Evolutionary conservation across 2,888 invertebrate species (phyloP).

Genomic region (Conomelus anceps): DNA sequence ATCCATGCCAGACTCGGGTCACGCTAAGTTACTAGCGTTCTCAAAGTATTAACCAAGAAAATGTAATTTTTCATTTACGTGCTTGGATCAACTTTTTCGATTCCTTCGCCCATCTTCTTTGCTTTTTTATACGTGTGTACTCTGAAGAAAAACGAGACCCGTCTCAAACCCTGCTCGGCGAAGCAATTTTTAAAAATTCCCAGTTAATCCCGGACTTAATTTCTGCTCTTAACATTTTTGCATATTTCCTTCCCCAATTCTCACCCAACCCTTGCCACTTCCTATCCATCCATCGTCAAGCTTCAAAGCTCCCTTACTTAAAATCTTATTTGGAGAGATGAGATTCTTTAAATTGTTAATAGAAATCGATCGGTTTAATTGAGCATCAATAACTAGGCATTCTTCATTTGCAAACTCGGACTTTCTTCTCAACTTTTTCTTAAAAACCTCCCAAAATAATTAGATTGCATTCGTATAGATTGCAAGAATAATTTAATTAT

Average conservation of each 20-base stretch:
- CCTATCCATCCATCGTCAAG: background rate
- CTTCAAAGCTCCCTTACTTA: conserved; percentile 2
- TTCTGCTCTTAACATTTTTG: conserved; percentile 35
- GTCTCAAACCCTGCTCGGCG: conserved; percentile 21
- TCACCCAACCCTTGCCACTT: background rate
- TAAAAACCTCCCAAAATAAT: no score
- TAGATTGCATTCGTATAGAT: no score
- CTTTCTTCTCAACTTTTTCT: no score
- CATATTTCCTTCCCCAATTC: conserved; percentile 21
- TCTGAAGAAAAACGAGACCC: conserved; percentile 24
- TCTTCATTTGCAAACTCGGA: no score
- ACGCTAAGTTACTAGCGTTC: conserved; percentile 23
- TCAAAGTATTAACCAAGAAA: conserved; percentile 34
- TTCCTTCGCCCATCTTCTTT: conserved; percentile 25
- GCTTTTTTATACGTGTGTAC: conserved; percentile 28
- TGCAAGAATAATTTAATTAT: no score
- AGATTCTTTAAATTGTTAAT: conserved; percentile 10
- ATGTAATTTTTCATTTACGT: conserved; percentile 36
- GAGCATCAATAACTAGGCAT: background rate
- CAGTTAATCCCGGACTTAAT: conserved; percentile 37
- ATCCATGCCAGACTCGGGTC: conserved; percentile 6
- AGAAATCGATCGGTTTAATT: conserved; percentile 10
- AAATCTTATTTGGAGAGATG: conserved; percentile 3
- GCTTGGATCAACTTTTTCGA: conserved; percentile 35
- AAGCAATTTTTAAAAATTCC: conserved; percentile 34